Base-by-base conservation (phyloP, 2,888 invertebrate species). In the Blera fallax region DNA sequence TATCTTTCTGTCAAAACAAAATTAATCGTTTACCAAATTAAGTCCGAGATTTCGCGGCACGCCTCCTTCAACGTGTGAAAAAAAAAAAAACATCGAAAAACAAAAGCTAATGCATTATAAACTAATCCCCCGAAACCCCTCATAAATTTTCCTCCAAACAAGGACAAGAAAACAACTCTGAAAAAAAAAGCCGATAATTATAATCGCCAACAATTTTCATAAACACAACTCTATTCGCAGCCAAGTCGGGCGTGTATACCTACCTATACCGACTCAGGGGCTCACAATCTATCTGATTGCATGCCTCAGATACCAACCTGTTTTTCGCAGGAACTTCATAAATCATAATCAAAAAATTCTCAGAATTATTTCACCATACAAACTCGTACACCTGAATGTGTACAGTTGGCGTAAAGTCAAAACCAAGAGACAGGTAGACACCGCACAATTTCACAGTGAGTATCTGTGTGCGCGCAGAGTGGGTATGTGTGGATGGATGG, bases 281-380 rank as follows among this genome's bases (percentile, higher is more conserved):
- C 58, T 64, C 37, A 6, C 43, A 58, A 50, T 64, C 65, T 50
- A n/a, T 64, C 16, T 65, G 80, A 85, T 84, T 76, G 74, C 76
- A 65, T 76, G 60, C 37, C 60, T 37, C 32, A 81, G 81, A 76
- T 85, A 76, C 80, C 76, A 76, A 76, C 74, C 84, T 70, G 84
- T 76, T 85, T 84, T 85, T 85, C 80, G 65, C 76, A 80, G 84
- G 76, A 85, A 85, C 84, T 80, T 85, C 80, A 85, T 85, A 85
- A 80, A 85, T 85, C 84, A 85, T 85, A 85, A 85, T 85, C 84
- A 70, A 85, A 80, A 81, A 76, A 76, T 85, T 85, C 84, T 72
- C 34, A 76, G 84, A 85, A 85, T 76, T 80, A 80, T 85, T 76
- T 80, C 70, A 76, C 58, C 80, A 58, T 48, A n/a, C 1, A 40